Evolutionary conservation across 2,888 invertebrate species (phyloP).

Genomic region (Drosophila setosimentum): DNA sequence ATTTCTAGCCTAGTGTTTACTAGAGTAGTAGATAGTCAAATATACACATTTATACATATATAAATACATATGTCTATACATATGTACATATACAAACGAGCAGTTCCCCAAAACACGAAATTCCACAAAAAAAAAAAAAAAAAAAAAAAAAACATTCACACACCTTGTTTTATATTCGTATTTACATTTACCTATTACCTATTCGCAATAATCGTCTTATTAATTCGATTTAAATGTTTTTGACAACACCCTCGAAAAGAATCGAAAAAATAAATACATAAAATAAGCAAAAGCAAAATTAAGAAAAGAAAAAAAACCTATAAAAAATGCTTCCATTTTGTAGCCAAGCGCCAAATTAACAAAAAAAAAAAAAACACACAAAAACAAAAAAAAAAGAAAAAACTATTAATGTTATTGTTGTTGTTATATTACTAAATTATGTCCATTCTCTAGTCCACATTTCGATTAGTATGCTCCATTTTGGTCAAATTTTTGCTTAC

Average conservation of each 20-base stretch:
- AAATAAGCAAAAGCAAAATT: constrained; percentile 2
- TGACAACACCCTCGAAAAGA: constrained; percentile 41
- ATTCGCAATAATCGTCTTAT: constrained; percentile 42
- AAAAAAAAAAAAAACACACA: not conserved
- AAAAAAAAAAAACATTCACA: not conserved
- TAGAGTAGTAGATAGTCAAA: constrained; percentile 34
- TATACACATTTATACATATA: constrained; percentile 45
- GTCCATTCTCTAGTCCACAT: constrained; percentile 40
- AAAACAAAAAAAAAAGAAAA: constrained; percentile 3
- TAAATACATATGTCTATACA: constrained; percentile 30
- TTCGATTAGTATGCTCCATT: constrained; percentile 23
- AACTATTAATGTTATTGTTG: constrained; percentile 65
- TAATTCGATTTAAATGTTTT: constrained; percentile 46
- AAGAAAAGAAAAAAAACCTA: not conserved
- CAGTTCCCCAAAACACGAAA: constrained; percentile 1
- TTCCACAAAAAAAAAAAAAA: not conserved
- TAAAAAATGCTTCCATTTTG: constrained; percentile 71
- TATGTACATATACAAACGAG: constrained; percentile 13
- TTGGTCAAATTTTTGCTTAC: constrained; percentile 12
- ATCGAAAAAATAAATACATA: not conserved
- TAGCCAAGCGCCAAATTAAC: constrained; percentile 56
- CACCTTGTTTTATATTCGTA: constrained; percentile 14
- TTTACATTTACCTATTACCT: constrained; percentile 12
- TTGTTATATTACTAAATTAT: constrained; percentile 49
- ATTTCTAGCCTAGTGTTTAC: constrained; percentile 42